Base-by-base conservation (phyloP, 1,140 invertebrate species). In the Calliopsis andreniformis region DNA sequence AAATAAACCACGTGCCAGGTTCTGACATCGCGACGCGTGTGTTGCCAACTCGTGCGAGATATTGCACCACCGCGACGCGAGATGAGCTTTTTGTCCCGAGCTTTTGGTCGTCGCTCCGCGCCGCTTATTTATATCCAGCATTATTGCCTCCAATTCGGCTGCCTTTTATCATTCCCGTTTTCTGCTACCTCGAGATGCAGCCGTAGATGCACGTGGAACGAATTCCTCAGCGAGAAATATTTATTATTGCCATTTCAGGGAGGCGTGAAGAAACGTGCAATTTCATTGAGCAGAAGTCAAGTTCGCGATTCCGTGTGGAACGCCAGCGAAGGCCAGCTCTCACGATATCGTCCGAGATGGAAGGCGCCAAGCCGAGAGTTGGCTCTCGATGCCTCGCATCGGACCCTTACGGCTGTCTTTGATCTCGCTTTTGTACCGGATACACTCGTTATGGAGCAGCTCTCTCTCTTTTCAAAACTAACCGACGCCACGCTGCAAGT, bases 361-460 rank as follows among this genome's bases (percentile, higher is more conserved):
- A 56, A 20, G 43, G 8, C 51, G 32, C 23, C 25, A 12, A 8
- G 18, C 18, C 23, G 16, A 20, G 68, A 61, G 45, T 32, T 28
- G 49, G n/a, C 43, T 53, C 66, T 78, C 53, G 76, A 64, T 69
- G 56, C 45, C 64, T 70, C 68, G 49, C 32, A 25, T 35, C 49
- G 35, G 47, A 45, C 20, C 32, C 49, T 43, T 12, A 20, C 51
- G 39, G 49, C 14, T 43, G 47, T 59, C 80, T 83, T 85, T 85
- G 83, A 81, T 85, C 84, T 84, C 81, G 42, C 53, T 72, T 71
- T 78, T 66, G 80, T 76, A 79, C 83, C 80, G 84, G 83, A 86
- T 83, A 81, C 66, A 59, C 80, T 85, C 61, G 78, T 86, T 83
- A 76, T 49, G 55, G 42, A 55, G 43, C 51, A 18, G 42, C 30